Conservation (phyloP, 2,113 vertebrate species). For the Urocynchramus pylzowi region DNA sequence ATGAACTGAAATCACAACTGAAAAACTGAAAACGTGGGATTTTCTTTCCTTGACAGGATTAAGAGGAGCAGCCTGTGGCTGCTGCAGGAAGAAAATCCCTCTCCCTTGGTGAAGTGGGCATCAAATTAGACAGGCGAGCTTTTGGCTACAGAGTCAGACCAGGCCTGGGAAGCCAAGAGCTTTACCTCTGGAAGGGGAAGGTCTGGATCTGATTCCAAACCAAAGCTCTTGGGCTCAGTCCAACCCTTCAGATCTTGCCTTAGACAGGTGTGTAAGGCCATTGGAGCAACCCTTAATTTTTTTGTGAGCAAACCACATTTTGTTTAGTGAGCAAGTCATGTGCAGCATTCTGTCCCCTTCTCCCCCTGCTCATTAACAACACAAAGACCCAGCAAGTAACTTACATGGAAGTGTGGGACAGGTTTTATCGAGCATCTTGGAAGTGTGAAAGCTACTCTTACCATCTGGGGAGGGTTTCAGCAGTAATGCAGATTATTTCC, state of each 20-base stretch:
- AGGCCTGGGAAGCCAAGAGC: not conserved
- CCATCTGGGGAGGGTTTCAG: not conserved
- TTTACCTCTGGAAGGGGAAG: not conserved
- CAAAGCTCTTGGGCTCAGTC: not conserved
- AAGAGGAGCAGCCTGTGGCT: not conserved
- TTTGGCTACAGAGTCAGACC: not conserved
- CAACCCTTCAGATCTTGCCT: not conserved
- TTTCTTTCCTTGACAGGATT: not conserved
- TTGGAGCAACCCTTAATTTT: not conserved
- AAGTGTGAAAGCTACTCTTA: not conserved
- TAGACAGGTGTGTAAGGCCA: not conserved
- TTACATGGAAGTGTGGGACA: not conserved
- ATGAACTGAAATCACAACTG: not conserved
- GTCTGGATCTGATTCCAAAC: not conserved
- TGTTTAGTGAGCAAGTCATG: not conserved
- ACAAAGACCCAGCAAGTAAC: not conserved
- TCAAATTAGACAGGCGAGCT: accelerated
- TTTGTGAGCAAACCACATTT: not conserved
- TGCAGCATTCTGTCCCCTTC: not conserved
- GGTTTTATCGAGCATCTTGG: not conserved
- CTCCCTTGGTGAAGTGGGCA: not conserved
- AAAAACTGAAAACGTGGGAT: not conserved
- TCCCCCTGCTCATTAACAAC: not conserved
- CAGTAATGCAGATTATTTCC: not conserved
- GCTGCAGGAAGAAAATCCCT: not conserved